These are phyloP conservation scores for Paradoxurus hermaphroditus DNA, from an alignment of 2,113 vertebrate genomes.

Conservation along the genomic window DNA sequence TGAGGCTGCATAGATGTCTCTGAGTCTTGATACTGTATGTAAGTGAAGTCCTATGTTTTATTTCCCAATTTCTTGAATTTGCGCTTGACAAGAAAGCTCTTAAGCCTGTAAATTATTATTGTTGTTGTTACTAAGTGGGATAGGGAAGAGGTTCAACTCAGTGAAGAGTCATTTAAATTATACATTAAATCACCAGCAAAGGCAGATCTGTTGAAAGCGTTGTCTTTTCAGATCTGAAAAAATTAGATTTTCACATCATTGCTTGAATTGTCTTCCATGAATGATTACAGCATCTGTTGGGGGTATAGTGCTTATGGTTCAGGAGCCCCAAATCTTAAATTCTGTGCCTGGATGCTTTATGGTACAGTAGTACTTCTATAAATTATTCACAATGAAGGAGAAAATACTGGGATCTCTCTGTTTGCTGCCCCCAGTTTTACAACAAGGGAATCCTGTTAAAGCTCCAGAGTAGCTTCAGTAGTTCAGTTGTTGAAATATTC, in stretches of 20 bases:
- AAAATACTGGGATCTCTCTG: background rate
- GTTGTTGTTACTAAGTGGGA: background rate
- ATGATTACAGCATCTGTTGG: background rate
- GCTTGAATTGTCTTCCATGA: background rate
- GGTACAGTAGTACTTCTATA: background rate
- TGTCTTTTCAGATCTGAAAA: background rate
- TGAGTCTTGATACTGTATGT: background rate
- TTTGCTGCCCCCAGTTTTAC: background rate
- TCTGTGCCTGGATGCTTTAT: background rate
- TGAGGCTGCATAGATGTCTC: background rate
- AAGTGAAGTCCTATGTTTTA: background rate
- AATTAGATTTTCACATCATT: background rate
- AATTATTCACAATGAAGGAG: conserved; percentile 6
- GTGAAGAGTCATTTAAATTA: background rate
- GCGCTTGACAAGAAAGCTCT: background rate
- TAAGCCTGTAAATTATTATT: background rate
- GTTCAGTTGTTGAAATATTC: conserved; percentile 11
- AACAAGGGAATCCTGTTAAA: conserved; percentile 24
- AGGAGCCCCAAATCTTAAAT: background rate
- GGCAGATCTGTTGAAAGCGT: background rate
- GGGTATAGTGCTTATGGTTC: background rate
- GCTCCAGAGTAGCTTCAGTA: background rate
- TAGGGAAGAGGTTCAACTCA: background rate
- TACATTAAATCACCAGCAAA: background rate
- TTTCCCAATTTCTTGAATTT: conserved; percentile 36